A percentile compares a stretch with the other conserved stretches of the same genome.
Conservation (phyloP, 1,140 invertebrate species). For the Drosophila bipectinata region DNA sequence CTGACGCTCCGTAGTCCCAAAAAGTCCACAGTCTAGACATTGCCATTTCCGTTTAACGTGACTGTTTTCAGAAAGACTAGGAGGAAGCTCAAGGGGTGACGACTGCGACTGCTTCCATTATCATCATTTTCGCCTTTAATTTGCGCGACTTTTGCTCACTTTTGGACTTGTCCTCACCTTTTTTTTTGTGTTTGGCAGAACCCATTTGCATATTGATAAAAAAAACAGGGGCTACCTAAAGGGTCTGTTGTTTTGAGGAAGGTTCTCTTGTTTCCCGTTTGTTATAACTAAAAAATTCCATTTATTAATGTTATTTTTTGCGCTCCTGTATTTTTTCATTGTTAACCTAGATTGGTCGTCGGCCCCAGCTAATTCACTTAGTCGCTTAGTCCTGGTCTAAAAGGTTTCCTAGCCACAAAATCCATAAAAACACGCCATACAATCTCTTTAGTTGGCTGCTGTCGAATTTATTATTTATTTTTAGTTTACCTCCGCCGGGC, state of each 20-base stretch:
- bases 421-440: constrained; percentile 7
- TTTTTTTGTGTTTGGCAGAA: constrained; percentile 20
- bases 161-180: constrained; percentile 40
- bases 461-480: constrained; percentile 30
- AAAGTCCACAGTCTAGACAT: constrained; percentile 76
- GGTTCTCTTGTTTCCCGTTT: constrained; percentile 19
- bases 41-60: constrained; percentile 80
- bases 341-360: constrained; percentile 24
- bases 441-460: background rate
- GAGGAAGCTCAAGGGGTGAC: constrained; percentile 4
- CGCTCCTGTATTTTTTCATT: constrained; percentile 16
- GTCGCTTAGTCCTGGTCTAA: constrained; percentile 27
- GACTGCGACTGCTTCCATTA: constrained; percentile 47
- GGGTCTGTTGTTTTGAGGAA: background rate
- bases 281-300: constrained; percentile 31
- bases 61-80: constrained; percentile 44
- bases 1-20: constrained; percentile 24
- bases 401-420: constrained; percentile 49
- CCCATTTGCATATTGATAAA: constrained; percentile 64
- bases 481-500: constrained; percentile 28
- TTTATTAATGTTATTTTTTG: constrained; percentile 35
- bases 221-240: constrained; percentile 12
- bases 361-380: constrained; percentile 48
- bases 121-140: constrained; percentile 55
- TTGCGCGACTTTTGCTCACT: constrained; percentile 61